Base-by-base conservation (phyloP, 2,113 vertebrate species). In the Sinocyclocheilus anshuiensis region DNA sequence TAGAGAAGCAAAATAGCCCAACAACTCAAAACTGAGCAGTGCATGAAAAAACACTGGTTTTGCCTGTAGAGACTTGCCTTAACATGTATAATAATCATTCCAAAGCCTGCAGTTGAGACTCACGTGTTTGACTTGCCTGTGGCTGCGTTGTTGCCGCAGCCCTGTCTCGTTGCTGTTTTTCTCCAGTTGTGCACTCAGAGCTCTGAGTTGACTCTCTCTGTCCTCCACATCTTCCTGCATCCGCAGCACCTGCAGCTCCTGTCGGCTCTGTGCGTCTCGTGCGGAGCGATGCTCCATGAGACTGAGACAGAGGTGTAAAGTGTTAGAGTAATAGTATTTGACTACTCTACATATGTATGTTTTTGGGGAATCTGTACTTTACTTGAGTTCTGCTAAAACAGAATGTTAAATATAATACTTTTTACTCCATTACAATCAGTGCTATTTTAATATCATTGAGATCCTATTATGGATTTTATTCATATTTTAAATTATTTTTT, bases 41-140 rank as follows among this genome's bases (percentile, higher is more conserved):
- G 57, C 57, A 59, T 22, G 16, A 57, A 57, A 55, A 55, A 33
- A 57, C 7, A 6, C 2, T 59, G 22, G 6, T 1, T 61, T 61
- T 61, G 57, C 57, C 57, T 57, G 55, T 57, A 57, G 1, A 2
- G 55, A 7, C 18, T 22, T 59, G 55, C 6, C 7, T 22, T 59
- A 22, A 59, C 18, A 20, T 59, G 2, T 59, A 59, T 22, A 59
- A 8, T 13, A 33, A 16, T 29, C n/a, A 63, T 63, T 0, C 5
- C 0, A 24, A 26, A 29, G 15, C 29, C 3, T n/a, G 26, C n/a
- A 16, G 13, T 1, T 36, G n/a, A 61, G 61, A 61, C 6, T 82
- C 88, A 95, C 95, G 92, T 96, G 92, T 48, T 48, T 86, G 50
- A 94, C 92, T 86, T 94, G 92, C 81, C 91, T 93, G 89, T 90